Conservation (phyloP, 2,113 vertebrate genomes). For the Oncorhynchus nerka region DNA sequence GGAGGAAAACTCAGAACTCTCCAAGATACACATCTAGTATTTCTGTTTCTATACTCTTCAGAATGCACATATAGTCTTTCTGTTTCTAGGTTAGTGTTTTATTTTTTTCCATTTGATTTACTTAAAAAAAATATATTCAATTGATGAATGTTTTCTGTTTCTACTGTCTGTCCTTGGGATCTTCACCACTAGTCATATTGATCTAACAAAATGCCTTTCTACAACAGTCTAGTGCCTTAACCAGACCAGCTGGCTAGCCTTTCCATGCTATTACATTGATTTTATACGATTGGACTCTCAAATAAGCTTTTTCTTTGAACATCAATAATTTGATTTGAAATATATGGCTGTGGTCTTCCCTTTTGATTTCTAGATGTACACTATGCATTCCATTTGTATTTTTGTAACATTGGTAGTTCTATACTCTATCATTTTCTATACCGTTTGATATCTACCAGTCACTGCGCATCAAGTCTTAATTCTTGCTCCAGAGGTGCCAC, state of each 20-base stretch:
- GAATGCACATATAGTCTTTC: conserved; percentile 10
- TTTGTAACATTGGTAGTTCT: neutral
- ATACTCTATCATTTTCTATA: conserved; percentile 20
- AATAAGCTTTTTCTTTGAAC: neutral
- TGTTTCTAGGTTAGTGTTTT: conserved; percentile 8
- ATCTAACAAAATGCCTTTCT: conserved; percentile 30
- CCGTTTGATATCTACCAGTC: no score
- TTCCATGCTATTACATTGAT: conserved; percentile 44
- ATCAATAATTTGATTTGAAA: neutral
- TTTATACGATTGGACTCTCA: neutral
- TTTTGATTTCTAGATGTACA: no score
- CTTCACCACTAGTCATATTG: conserved; percentile 58
- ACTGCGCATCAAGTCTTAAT: conserved; percentile 55
- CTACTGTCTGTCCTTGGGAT: conserved; percentile 31
- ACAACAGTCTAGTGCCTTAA: conserved; percentile 63
- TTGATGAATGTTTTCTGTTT: neutral
- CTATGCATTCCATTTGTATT: neutral
- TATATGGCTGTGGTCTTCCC: no score
- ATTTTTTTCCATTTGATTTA: neutral
- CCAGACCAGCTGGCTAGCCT: conserved; percentile 38
- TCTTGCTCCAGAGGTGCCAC: conserved; percentile 39
- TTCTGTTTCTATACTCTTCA: conserved; percentile 1
- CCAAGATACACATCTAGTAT: conserved; percentile 1
- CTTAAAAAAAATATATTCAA: no score
- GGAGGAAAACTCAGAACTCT: no score